Evolutionary conservation across 37 sponge, comb jelly and placozoan genomes (phyloP).

Genomic region (Aplysina aerophoba): DNA sequence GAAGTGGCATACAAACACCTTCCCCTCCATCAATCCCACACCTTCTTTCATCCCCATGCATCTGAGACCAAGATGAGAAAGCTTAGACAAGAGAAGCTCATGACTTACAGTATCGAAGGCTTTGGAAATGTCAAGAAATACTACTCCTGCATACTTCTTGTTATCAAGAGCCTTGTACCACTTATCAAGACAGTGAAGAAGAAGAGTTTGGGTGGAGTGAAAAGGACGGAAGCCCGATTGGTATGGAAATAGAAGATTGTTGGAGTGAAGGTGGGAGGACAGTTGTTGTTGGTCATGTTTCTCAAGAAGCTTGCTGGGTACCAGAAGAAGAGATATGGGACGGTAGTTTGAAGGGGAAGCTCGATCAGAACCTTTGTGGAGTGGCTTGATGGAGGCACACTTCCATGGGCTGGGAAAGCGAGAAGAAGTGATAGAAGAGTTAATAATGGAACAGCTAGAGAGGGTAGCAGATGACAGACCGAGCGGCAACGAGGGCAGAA

Average conservation of each 20-base stretch:
- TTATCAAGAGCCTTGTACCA: conserved; percentile 24
- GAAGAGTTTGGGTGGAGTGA: conserved; percentile 20
- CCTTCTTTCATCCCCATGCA: too few relatives aligned
- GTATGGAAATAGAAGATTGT: background rate
- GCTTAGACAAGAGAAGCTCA: background rate
- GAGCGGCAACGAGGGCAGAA: background rate
- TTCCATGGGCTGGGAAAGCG: background rate
- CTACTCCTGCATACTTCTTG: background rate
- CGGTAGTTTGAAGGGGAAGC: conserved; percentile 6
- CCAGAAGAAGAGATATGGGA: conserved; percentile 15
- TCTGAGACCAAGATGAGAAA: conserved; percentile 23
- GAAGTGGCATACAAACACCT: too few relatives aligned
- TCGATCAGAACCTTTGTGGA: conserved; percentile 13
- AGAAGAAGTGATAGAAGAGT: background rate
- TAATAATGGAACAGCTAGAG: background rate
- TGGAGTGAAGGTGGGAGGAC: background rate
- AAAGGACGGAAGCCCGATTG: conserved; percentile 6
- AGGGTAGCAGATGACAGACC: conserved; percentile 7
- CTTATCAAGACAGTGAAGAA: background rate
- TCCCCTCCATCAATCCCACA: too few relatives aligned
- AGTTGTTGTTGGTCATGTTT: background rate
- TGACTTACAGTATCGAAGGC: conserved; percentile 7
- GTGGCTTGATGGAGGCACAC: conserved; percentile 3
- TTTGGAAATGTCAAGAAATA: conserved; percentile 22
- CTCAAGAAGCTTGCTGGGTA: background rate